phyloP scores from a whole-genome alignment of 2,888 invertebrate species.

The Herminia tarsipennalis region DNA sequence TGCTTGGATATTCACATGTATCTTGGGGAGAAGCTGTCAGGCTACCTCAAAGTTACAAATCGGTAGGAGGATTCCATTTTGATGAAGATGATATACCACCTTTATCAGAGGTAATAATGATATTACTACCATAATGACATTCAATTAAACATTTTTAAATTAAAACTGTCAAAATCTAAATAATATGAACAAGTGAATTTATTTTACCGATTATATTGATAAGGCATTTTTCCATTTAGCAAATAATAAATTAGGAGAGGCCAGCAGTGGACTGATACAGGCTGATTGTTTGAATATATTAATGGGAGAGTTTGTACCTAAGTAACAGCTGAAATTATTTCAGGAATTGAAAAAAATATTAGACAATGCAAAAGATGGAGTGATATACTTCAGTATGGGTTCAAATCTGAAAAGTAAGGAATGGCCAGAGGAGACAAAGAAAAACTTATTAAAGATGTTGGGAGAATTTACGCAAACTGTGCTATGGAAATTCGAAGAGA shows the following conservation, averaged over 20 bases:
- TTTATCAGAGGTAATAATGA: slow-evolving; percentile 50
- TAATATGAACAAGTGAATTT: too few relatives aligned
- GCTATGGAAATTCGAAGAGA: slow-evolving; percentile 78
- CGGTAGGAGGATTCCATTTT: slow-evolving; percentile 54
- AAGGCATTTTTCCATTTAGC: too few relatives aligned
- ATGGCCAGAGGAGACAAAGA: slow-evolving; percentile 50
- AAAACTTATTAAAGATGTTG: slow-evolving; percentile 64
- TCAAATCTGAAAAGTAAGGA: slow-evolving; percentile 54
- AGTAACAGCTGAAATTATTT: too few relatives aligned
- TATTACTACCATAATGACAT: too few relatives aligned
- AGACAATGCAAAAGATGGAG: slow-evolving; percentile 56
- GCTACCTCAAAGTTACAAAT: slow-evolving; percentile 48
- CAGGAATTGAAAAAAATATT: slow-evolving; percentile 57
- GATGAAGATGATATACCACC: slow-evolving; percentile 36
- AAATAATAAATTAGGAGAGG: too few relatives aligned
- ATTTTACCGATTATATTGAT: too few relatives aligned
- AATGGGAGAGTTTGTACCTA: too few relatives aligned
- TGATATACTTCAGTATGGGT: slow-evolving; percentile 68
- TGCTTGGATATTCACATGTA: slow-evolving; percentile 50
- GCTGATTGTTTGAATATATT: too few relatives aligned
- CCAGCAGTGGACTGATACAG: too few relatives aligned
- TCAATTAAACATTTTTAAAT: too few relatives aligned
- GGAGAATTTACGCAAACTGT: slow-evolving; percentile 73
- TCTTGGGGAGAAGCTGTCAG: slow-evolving; percentile 41
- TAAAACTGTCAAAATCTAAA: too few relatives aligned